A percentile compares a stretch with the other conserved stretches of the same genome.
phyloP scores from a whole-genome alignment of 2,113 vertebrate species.

The Cavia porcellus region DNA sequence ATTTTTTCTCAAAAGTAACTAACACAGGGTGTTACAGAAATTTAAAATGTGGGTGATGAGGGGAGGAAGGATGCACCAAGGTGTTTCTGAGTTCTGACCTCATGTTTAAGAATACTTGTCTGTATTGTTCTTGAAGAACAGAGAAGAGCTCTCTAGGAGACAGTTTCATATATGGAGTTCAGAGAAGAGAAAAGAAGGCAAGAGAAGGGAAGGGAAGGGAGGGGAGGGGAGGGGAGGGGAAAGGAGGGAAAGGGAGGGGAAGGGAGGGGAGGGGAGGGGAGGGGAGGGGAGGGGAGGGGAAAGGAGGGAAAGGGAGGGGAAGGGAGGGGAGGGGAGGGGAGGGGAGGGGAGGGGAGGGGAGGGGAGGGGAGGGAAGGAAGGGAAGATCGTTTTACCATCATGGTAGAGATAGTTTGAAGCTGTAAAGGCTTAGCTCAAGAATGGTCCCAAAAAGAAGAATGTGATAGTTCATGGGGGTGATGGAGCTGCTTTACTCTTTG shows the following conservation, averaged over 20 bases:
- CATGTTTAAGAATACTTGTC: neutral
- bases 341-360: no score
- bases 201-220: no score
- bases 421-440: neutral
- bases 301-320: no score
- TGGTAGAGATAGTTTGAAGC: neutral
- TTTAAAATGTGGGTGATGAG: neutral
- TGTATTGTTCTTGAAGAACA: neutral
- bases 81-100: neutral
- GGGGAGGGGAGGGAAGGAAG: neutral
- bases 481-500: neutral
- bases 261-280: no score
- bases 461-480: neutral
- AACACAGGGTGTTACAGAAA: neutral
- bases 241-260: no score
- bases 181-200: neutral
- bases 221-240: no score
- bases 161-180: neutral
- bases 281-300: no score
- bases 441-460: neutral
- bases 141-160: neutral
- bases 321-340: no score
- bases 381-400: neutral
- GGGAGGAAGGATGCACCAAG: neutral
- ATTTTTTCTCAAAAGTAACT: no score